Evolutionary conservation across 2,888 invertebrate genomes (phyloP), one percentile per base, ranked within the genome.

Genomic region (Hydroisotoma schaefferi): DNA sequence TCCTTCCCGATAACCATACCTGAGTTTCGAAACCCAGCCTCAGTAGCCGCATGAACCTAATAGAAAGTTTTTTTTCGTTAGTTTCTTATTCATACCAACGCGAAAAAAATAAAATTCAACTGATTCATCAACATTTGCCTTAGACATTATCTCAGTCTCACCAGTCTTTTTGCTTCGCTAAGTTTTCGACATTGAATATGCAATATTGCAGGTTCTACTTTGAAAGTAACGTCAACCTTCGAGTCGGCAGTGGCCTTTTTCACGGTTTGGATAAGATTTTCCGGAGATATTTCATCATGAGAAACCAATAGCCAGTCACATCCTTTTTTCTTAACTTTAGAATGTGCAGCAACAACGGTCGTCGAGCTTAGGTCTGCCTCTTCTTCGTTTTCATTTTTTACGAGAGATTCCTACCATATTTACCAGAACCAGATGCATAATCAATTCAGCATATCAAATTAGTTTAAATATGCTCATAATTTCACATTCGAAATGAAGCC

Each of bases 1-100:
- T 69, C 67, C 40, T 67, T 70, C 23, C 68, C 66, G 48, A 70
- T 63, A 12, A 72, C 68, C 71, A 72, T 72, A 44, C 71, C 71
- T 26, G 71, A 72, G 58, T 72, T 72, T 28, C 71, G 37, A 49
- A 72, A 72, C 4, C 71, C 71, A 10, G 66, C 63, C 44, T 70
- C 68, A 1, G 71, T 71, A 2, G 69, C 67, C 57, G 54, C 27
- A 49, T 65, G 64, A 18, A 67, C 29, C 64, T 65, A 29, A 18
- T 40, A 37, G 15, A 33, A 33, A 33, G n/a, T n/a, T n/a, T n/a
- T n/a, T n/a, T n/a, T n/a, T n/a, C n/a, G n/a, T n/a, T n/a, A n/a
- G n/a, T n/a, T n/a, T n/a, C n/a, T n/a, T n/a, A n/a, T 33, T 18
- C 8, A 40, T 15, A 40, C 5, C n/a, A 8, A 8, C 40, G 4